Evolutionary conservation across 2,888 invertebrate species (phyloP), one percentile per base, ranked within the genome.

Genomic region (Nycteola revayana): DNA sequence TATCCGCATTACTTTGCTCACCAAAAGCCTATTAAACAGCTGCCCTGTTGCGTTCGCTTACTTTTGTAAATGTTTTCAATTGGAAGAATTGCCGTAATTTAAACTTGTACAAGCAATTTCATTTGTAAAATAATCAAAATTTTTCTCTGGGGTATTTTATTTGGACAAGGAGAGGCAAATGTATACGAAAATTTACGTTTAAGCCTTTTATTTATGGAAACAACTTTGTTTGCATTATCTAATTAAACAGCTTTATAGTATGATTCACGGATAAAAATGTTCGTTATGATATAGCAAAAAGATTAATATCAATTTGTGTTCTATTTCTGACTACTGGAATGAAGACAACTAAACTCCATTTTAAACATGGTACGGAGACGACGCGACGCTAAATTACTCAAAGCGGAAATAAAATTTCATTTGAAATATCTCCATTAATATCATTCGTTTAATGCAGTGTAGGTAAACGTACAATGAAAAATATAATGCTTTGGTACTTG

Each of bases 21-120:
- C 56, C 41, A 42, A 64, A 42, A 53, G 63, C 65, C 70, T 63
- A 64, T 62, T 64, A 67, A 58, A 59, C 74, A 75, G 66, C 69
- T 75, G 75, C 48, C 59, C 52, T 53, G 54, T 56, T 55, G 54
- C 59, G 60, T 55, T 56, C 55, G 50, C 50, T 59, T 56, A 59
- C 66, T 65, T 57, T 64, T 63, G 64, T 50, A 67, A 71, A 74
- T 69, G 64, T 60, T 66, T 66, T 53, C 72, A 69, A 71, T 74
- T 73, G 68, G 45, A 58, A 55, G 55, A 66, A 74, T 73, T 60
- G 68, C 66, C 63, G 52, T 65, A 70, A 74, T 73, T 73, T 72
- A 65, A 70, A 69, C 65, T 69, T 66, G 58, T 57, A 58, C 54
- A 62, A 61, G 56, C 55, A 53, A 58, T 59, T 60, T 58, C 65